These are phyloP conservation scores for Aethina tumida DNA, from an alignment of 1,140 invertebrate species.

Conservation along the genomic window DNA sequence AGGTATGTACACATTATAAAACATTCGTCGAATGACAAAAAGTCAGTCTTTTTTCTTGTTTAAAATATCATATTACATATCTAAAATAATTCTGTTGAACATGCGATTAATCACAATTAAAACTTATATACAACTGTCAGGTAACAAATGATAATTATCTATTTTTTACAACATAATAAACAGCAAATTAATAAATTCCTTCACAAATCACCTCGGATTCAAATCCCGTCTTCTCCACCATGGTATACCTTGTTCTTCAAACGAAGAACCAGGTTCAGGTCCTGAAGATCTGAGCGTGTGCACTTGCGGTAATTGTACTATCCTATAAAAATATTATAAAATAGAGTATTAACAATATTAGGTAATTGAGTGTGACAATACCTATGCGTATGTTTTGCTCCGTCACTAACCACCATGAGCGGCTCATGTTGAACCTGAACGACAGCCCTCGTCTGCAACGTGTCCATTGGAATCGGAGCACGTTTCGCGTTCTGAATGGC, in stretches of 20 bases:
- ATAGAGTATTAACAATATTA: not conserved
- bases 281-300: constrained; percentile 12
- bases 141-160: too few species aligned
- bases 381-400: constrained; percentile 17
- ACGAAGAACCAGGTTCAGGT: constrained; percentile 8
- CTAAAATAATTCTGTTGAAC: too few species aligned
- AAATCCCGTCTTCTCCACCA: constrained; percentile 34
- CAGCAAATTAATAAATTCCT: too few species aligned
- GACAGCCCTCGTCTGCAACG: constrained; percentile 11
- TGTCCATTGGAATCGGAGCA: constrained; percentile 29
- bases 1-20: too few species aligned
- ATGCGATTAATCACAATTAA: too few species aligned
- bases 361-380: not conserved
- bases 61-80: too few species aligned
- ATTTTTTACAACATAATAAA: too few species aligned
- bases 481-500: constrained; percentile 25
- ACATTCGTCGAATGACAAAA: too few species aligned
- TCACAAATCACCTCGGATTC: too few species aligned
- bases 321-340: constrained; percentile 17
- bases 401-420: constrained; percentile 14
- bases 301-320: constrained; percentile 20
- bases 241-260: constrained; percentile 31
- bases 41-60: too few species aligned
- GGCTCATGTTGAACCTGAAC: constrained; percentile 20
- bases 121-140: too few species aligned